phyloP scores from a whole-genome alignment of 2,888 invertebrate species.

The Toxonevra muliebris region DNA sequence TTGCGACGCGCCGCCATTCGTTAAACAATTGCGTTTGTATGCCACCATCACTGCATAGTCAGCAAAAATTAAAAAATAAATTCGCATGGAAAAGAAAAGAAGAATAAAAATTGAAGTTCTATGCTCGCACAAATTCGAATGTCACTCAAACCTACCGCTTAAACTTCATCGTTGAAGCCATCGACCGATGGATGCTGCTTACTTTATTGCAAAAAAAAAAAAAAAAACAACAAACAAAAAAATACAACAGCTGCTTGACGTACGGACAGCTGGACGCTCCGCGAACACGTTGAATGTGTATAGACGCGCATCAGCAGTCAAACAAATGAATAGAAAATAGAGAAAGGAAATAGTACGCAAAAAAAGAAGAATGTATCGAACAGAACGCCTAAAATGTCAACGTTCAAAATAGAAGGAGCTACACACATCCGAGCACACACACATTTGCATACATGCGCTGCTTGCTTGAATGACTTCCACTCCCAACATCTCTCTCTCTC shows the following conservation, averaged over 20 bases:
- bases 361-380: constrained; percentile 34
- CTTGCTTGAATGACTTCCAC: background rate
- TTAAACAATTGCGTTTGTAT: constrained; percentile 23
- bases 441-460: constrained; percentile 33
- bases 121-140: constrained; percentile 49
- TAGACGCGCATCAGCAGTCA: constrained; percentile 16
- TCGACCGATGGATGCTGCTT: constrained; percentile 11
- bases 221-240: constrained; percentile 12
- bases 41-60: constrained; percentile 44
- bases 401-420: constrained; percentile 26
- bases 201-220: constrained; percentile 24
- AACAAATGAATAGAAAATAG: constrained; percentile 14
- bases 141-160: constrained; percentile 43
- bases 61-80: constrained; percentile 56
- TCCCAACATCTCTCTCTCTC: background rate
- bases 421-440: background rate
- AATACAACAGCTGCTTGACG: constrained; percentile 51
- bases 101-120: constrained; percentile 14
- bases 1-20: constrained; percentile 17
- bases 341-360: constrained; percentile 8
- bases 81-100: constrained; percentile 8
- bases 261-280: background rate
- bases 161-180: background rate
- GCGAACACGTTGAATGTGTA: constrained; percentile 19
- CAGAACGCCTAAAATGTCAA: constrained; percentile 52